Evolutionary conservation across 1,140 invertebrate species (phyloP).

Genomic region (Drosophila kepulauana): DNA sequence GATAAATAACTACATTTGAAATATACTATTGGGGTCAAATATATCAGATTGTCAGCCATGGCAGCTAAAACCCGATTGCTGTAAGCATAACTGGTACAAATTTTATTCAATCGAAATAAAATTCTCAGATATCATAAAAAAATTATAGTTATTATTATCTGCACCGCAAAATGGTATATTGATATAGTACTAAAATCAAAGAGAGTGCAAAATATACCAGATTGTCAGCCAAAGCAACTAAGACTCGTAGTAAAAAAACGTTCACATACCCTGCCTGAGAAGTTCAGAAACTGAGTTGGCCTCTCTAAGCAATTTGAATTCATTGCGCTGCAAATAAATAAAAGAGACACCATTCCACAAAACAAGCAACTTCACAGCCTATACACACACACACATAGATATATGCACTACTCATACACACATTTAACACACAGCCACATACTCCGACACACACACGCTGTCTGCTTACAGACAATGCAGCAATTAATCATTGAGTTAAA

Average conservation of each 20-base stretch:
- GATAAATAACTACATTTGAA: too few species aligned
- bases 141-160: too few species aligned
- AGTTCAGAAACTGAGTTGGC: constrained; percentile 8
- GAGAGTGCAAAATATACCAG: too few species aligned
- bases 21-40: too few species aligned
- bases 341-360: constrained; percentile 37
- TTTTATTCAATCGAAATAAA: too few species aligned
- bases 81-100: too few species aligned
- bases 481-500: constrained; percentile 80
- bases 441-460: background rate
- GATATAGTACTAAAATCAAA: too few species aligned
- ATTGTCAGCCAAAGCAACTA: too few species aligned
- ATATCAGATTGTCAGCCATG: too few species aligned
- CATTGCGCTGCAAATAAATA: constrained; percentile 74
- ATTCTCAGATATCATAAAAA: too few species aligned
- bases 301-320: constrained; percentile 46
- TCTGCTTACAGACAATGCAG: constrained; percentile 31
- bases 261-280: background rate
- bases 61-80: too few species aligned
- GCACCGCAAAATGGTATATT: too few species aligned
- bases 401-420: background rate
- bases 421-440: background rate
- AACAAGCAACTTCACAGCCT: background rate
- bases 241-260: background rate
- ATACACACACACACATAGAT: constrained; percentile 21